A percentile compares a stretch with the other conserved stretches of the same genome.
Conservation (phyloP, 2,797 vertebrate species). For the Thunnus albacares region DNA sequence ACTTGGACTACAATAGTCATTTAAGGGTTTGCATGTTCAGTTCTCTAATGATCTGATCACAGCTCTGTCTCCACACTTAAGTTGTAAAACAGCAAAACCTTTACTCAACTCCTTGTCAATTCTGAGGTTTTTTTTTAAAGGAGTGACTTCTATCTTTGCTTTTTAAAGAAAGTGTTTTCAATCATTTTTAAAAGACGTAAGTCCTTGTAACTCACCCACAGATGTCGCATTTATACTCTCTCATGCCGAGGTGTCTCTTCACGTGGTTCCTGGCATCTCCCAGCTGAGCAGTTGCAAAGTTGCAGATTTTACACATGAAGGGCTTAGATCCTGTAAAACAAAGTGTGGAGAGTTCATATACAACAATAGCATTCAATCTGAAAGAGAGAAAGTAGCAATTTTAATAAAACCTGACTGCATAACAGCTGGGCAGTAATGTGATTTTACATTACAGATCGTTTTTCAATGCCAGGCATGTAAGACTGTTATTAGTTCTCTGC, state of each 20-base stretch:
- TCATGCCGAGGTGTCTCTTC: conserved; percentile 99
- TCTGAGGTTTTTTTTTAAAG: not conserved
- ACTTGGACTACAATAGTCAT: not conserved
- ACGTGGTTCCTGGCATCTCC: conserved; percentile 99
- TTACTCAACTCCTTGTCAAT: not conserved
- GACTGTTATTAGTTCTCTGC: conserved; percentile 58
- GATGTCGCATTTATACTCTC: conserved; percentile 99
- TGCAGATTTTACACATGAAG: conserved; percentile 99
- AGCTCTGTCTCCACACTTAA: not conserved
- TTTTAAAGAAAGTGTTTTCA: conserved; percentile 46
- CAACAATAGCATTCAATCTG: conserved; percentile 28
- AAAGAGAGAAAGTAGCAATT: conserved; percentile 43
- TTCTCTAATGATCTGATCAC: not conserved
- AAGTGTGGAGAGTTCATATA: conserved; percentile 30
- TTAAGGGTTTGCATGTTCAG: not conserved
- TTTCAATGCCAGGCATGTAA: conserved; percentile 47
- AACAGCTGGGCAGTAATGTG: conserved; percentile 43
- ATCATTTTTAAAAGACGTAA: conserved; percentile 26
- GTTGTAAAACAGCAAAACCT: conserved; percentile 3
- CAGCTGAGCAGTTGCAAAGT: conserved; percentile 98
- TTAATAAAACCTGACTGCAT: conserved; percentile 55
- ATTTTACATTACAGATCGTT: conserved; percentile 54
- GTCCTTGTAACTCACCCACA: conserved; percentile 94
- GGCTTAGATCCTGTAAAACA: conserved; percentile 94
- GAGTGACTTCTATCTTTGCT: not conserved